Conservation (phyloP, 2,888 invertebrate genomes). For the Drosophila paranaensis region DNA sequence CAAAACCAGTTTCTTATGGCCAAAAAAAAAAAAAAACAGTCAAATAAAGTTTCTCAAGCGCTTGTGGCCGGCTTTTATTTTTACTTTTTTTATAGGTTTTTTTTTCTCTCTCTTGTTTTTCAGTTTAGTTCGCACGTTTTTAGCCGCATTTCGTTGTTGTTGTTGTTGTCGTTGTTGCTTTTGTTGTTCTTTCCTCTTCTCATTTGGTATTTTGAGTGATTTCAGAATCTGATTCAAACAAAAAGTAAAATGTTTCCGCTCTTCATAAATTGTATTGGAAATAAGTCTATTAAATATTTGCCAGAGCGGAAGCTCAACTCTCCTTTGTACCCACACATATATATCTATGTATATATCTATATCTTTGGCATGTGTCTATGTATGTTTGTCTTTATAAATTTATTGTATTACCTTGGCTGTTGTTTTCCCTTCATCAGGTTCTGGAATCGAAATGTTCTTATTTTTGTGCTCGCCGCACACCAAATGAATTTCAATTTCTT, state of each 20-base stretch:
- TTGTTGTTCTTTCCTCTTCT: conserved; percentile 21
- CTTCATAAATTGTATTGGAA: conserved; percentile 17
- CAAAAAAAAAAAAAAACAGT: conserved; percentile 44
- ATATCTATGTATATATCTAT: conserved; percentile 4
- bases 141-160: conserved; percentile 28
- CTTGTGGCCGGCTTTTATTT: conserved; percentile 52
- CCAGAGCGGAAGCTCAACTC: conserved; percentile 17
- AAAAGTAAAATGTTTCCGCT: conserved; percentile 45
- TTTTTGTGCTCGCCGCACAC: conserved; percentile 51
- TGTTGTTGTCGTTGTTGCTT: conserved; percentile 11
- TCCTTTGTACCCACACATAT: not conserved
- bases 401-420: conserved; percentile 17
- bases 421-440: conserved; percentile 6
- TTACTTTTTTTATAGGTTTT: not conserved
- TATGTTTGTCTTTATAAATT: conserved; percentile 11
- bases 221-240: conserved; percentile 27
- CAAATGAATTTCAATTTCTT: conserved; percentile 69
- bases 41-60: conserved; percentile 74
- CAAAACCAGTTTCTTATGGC: conserved; percentile 74
- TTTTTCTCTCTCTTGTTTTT: conserved; percentile 39
- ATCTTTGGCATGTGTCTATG: not conserved
- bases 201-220: conserved; percentile 44
- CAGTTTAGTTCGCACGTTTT: conserved; percentile 79
- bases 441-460: conserved; percentile 30
- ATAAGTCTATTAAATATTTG: conserved; percentile 35